These are phyloP conservation scores for Hirudinaria manillensis DNA, from an alignment of 2,888 invertebrate genomes.

Conservation along the genomic window DNA sequence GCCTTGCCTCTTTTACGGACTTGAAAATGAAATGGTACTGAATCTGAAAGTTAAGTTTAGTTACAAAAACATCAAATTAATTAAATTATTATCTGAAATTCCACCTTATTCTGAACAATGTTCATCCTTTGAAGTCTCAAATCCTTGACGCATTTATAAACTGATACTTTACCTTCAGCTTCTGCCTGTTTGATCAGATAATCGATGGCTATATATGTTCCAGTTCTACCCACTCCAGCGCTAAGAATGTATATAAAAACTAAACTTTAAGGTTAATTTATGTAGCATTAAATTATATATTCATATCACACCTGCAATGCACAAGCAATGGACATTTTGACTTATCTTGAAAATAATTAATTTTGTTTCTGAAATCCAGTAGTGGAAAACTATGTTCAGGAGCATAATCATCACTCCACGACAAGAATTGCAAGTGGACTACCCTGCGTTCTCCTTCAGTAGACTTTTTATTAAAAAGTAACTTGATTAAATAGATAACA, in stretches of 20 bases:
- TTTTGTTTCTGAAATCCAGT: too few relatives aligned
- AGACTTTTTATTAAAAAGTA: too few relatives aligned
- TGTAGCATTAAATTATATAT: not conserved
- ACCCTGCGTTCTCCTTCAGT: not conserved
- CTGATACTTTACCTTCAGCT: too few relatives aligned
- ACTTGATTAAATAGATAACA: too few relatives aligned
- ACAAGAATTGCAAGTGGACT: not conserved
- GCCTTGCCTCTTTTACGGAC: not conserved
- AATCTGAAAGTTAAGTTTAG: not conserved
- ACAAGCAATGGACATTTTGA: not conserved
- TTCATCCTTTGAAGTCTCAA: too few relatives aligned
- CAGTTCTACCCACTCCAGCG: conserved; percentile 5
- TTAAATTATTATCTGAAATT: not conserved
- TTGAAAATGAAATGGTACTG: not conserved
- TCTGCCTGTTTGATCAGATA: too few relatives aligned
- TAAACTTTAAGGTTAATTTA: not conserved
- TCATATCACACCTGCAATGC: not conserved
- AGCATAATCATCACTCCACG: not conserved
- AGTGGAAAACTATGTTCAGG: not conserved
- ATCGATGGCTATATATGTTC: too few relatives aligned
- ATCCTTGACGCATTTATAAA: too few relatives aligned
- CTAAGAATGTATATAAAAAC: not conserved
- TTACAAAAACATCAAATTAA: too few relatives aligned
- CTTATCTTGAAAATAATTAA: not conserved
- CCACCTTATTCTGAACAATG: not conserved